Conservation (phyloP, 2,888 invertebrate genomes). For the Ernsta delagoae region DNA sequence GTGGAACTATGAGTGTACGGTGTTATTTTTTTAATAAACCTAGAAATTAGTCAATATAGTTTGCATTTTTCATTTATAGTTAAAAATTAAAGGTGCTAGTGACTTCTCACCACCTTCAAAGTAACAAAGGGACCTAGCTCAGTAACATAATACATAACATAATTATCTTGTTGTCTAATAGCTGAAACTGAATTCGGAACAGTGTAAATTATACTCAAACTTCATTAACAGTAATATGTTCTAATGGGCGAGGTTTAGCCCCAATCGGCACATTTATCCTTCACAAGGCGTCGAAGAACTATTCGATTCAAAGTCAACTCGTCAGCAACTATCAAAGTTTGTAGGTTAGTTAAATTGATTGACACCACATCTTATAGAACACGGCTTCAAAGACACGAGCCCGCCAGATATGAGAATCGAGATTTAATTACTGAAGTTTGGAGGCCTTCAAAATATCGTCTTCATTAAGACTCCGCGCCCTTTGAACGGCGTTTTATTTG, state of each 20-base stretch:
- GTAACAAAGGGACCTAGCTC: no score
- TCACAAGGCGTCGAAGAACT: conserved; percentile 26
- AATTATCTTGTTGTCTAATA: background rate
- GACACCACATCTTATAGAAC: conserved; percentile 60
- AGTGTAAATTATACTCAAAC: conserved; percentile 22
- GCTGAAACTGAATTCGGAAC: conserved; percentile 8
- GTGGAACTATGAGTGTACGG: no score
- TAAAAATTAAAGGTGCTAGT: no score
- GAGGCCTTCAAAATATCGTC: conserved; percentile 74
- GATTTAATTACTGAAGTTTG: conserved; percentile 75
- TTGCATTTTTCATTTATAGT: no score
- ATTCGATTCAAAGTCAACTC: conserved; percentile 20
- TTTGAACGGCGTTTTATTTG: conserved; percentile 78
- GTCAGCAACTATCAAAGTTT: conserved; percentile 35
- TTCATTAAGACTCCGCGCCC: conserved; percentile 72
- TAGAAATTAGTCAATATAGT: no score
- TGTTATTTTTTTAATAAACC: no score
- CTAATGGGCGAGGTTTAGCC: conserved; percentile 18
- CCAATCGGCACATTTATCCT: conserved; percentile 26
- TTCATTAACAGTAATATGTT: conserved; percentile 15
- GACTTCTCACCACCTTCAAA: no score
- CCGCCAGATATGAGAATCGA: conserved; percentile 59
- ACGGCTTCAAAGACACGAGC: conserved; percentile 55
- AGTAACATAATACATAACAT: no score
- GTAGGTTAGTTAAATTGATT: conserved; percentile 54